Base-by-base conservation (phyloP, 2,888 invertebrate genomes). In the Chalcis sispes region DNA sequence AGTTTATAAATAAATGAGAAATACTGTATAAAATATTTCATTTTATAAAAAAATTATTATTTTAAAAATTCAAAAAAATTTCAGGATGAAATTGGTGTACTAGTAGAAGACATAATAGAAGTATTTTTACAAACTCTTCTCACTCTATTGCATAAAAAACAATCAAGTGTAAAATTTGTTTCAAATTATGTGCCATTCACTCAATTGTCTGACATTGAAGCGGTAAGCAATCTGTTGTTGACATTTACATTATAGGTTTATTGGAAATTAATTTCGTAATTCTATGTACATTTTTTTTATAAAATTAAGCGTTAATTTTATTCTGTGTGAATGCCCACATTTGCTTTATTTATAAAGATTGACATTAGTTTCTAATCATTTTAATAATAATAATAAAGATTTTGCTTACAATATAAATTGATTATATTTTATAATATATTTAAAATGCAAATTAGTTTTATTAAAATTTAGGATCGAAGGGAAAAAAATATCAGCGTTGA, bases 81-180 rank as follows among this genome's bases (percentile, higher is more conserved):
- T 74, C 64, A 89, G 86, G 85, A 87, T 71, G 88, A 89, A 75
- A 81, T 83, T 59, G 83, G 84, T 36, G 83, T 82, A 20, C 77
- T 88, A 40, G 80, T 88, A 46, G 88, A 90, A 81, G 90, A 91
- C 83, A 87, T 91, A 54, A 86, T 91, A 74, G 91, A 91, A 85
- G 90, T 90, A 61, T 91, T 90, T 86, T 85, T 91, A 79, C 83
- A 89, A 78, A 88, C 90, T 79, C 82, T 91, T 78, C 83, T 90
- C 72, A 88, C 89, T 77, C 86, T 91, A 65, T 86, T 90, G 72
- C 83, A 84, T 66, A 90, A 90, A 67, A 85, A 80, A 69, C 77
- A 80, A n/a, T 81, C 82, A 2, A 61, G 79, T 20, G 78, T 85
- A 36, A 83, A 80, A 66, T 84, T 85, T 67, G 81, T 84, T 80